phyloP scores from a whole-genome alignment of 2,113 vertebrate genomes.

The Cariama cristata region DNA sequence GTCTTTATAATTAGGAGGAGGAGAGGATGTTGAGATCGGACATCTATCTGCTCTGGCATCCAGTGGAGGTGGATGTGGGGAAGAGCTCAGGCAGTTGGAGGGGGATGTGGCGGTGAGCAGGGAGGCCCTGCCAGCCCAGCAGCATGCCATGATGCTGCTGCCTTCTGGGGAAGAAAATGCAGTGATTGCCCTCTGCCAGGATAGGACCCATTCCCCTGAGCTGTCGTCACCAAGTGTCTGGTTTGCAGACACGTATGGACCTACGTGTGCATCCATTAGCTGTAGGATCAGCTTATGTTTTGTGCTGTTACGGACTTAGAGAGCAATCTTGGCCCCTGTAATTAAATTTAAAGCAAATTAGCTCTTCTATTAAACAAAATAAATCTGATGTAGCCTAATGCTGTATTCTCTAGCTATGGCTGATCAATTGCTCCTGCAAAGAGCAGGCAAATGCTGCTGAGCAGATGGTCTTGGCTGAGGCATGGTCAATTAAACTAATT shows the following conservation, averaged over 20 bases:
- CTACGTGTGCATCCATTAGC: neutral
- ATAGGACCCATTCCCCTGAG: rapidly evolving
- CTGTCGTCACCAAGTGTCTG: neutral
- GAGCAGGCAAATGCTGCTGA: slow-evolving; percentile 59
- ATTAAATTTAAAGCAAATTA: slow-evolving; percentile 76
- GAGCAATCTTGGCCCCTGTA: slow-evolving; percentile 51
- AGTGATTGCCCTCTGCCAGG: neutral
- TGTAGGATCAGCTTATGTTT: slow-evolving; percentile 43
- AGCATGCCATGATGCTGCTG: neutral
- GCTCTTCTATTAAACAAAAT: slow-evolving; percentile 69
- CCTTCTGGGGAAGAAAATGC: neutral
- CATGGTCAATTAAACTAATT: slow-evolving; percentile 73
- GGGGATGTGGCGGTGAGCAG: rapidly evolving
- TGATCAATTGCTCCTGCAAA: slow-evolving; percentile 67
- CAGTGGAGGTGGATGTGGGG: too few species aligned
- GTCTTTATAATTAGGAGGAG: neutral
- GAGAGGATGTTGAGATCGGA: neutral
- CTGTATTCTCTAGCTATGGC: slow-evolving; percentile 61
- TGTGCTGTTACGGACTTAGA: slow-evolving; percentile 47
- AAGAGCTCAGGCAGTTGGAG: neutral
- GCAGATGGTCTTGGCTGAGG: slow-evolving; percentile 70
- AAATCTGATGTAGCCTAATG: slow-evolving; percentile 70
- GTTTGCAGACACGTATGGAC: neutral
- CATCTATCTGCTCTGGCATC: neutral
- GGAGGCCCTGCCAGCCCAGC: neutral